phyloP scores from a whole-genome alignment of 1,140 invertebrate genomes.

The Medauroidea extradentata region DNA sequence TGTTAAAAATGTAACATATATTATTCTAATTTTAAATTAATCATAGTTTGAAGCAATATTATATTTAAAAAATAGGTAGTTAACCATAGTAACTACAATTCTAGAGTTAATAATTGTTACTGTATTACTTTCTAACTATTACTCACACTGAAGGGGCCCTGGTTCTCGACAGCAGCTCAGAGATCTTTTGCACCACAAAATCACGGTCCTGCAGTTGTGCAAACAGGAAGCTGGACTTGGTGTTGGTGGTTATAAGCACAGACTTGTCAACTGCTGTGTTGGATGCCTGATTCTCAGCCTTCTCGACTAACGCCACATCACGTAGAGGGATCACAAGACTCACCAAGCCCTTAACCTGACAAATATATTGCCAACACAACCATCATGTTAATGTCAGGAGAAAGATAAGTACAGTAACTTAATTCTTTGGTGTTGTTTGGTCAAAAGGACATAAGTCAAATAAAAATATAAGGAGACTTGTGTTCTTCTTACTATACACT shows the following conservation, averaged over 20 bases:
- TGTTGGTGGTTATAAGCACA: slow-evolving; percentile 77
- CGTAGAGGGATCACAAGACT: slow-evolving; percentile 84
- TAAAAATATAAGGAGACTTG: background rate
- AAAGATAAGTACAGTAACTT: background rate
- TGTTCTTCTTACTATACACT: too few species aligned
- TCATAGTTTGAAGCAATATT: too few species aligned
- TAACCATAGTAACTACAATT: too few species aligned
- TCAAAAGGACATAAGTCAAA: background rate
- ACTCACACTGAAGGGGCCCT: slow-evolving; percentile 2
- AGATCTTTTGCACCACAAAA: slow-evolving; percentile 86
- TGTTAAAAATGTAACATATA: too few species aligned
- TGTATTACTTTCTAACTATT: too few species aligned
- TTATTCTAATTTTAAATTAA: too few species aligned
- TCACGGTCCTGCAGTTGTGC: slow-evolving; percentile 83
- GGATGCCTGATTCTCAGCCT: slow-evolving; percentile 59
- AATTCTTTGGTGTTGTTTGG: background rate
- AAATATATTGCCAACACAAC: too few species aligned
- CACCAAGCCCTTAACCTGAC: slow-evolving; percentile 75
- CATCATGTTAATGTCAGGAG: background rate
- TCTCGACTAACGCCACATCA: slow-evolving; percentile 69
- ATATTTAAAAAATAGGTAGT: too few species aligned
- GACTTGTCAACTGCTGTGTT: slow-evolving; percentile 64
- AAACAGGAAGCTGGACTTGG: slow-evolving; percentile 82
- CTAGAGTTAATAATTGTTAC: too few species aligned
- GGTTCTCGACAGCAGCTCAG: slow-evolving; percentile 70